These are phyloP conservation scores for Lepidotrigona ventralis DNA, from an alignment of 1,140 invertebrate species.

Conservation along the genomic window DNA sequence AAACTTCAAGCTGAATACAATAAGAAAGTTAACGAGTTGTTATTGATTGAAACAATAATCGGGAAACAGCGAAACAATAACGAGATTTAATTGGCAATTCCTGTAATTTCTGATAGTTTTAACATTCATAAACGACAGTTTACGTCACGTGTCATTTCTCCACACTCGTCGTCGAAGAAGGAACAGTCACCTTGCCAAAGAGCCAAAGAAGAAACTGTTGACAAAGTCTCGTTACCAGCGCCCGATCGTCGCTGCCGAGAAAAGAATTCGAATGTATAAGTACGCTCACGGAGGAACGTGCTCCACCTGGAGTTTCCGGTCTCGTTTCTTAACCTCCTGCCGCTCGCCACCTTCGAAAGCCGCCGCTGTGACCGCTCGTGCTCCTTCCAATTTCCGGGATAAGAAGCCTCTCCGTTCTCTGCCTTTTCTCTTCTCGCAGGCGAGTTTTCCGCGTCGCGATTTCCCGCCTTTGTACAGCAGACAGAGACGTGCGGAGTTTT, in stretches of 20 bases:
- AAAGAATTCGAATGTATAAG: conserved; percentile 61
- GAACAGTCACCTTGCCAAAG: no score
- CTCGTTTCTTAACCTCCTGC: not conserved
- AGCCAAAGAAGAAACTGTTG: no score
- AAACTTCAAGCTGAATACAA: not conserved
- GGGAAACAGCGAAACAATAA: no score
- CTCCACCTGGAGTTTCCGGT: conserved; percentile 6
- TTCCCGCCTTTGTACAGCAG: not conserved
- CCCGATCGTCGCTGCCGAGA: conserved; percentile 6
- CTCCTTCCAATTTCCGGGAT: conserved; percentile 63
- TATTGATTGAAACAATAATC: not conserved
- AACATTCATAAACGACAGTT: not conserved
- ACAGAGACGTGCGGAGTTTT: conserved; percentile 53
- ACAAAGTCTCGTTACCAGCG: not conserved
- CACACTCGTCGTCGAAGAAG: no score
- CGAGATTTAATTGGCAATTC: no score
- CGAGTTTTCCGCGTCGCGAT: not conserved
- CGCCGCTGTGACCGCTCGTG: conserved; percentile 36
- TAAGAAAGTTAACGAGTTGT: not conserved
- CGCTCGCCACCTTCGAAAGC: conserved; percentile 3
- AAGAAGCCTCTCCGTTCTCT: conserved; percentile 41
- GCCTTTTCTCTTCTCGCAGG: not conserved
- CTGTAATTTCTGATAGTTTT: not conserved
- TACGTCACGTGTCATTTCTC: not conserved
- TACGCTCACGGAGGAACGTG: conserved; percentile 42